Evolutionary conservation across 2,797 vertebrate species (phyloP).

Genomic region (Lagothrix lagotricha): DNA sequence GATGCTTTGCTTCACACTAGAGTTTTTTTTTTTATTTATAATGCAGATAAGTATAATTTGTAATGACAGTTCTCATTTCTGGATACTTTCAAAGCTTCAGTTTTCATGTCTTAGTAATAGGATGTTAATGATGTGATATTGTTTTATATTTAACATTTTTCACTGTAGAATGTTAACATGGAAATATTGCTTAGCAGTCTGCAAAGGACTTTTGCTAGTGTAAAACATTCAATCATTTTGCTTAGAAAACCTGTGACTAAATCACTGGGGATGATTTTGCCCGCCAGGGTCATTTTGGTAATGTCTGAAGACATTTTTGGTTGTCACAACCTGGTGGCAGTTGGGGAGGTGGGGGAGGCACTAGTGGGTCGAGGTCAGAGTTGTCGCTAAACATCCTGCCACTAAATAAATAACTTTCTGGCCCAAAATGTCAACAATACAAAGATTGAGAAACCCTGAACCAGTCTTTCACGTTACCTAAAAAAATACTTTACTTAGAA

Average conservation of each 20-base stretch:
- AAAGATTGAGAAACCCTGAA: not conserved
- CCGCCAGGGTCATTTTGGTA: not conserved
- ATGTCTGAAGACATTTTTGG: not conserved
- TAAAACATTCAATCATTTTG: slow-evolving; percentile 18
- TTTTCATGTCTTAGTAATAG: slow-evolving; percentile 34
- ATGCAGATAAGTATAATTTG: not conserved
- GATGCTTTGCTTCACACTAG: not conserved
- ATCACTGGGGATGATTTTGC: not conserved
- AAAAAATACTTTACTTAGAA: slow-evolving; percentile 7
- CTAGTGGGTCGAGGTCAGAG: not conserved
- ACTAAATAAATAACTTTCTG: not conserved
- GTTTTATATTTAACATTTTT: slow-evolving; percentile 40
- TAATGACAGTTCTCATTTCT: not conserved
- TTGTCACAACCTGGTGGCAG: not conserved
- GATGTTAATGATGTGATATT: not conserved
- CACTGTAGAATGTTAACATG: not conserved
- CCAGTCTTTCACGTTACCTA: not conserved
- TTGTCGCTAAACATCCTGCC: not conserved
- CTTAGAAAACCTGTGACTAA: not conserved
- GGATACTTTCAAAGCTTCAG: not conserved
- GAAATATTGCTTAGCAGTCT: not conserved
- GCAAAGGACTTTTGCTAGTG: not conserved
- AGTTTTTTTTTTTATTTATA: not conserved
- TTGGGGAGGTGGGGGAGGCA: not conserved
- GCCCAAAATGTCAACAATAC: not conserved